A percentile compares a stretch with the other conserved stretches of the same genome.
These are phyloP conservation scores for Crematogaster levior DNA, from an alignment of 2,888 invertebrate species.

Conservation along the genomic window DNA sequence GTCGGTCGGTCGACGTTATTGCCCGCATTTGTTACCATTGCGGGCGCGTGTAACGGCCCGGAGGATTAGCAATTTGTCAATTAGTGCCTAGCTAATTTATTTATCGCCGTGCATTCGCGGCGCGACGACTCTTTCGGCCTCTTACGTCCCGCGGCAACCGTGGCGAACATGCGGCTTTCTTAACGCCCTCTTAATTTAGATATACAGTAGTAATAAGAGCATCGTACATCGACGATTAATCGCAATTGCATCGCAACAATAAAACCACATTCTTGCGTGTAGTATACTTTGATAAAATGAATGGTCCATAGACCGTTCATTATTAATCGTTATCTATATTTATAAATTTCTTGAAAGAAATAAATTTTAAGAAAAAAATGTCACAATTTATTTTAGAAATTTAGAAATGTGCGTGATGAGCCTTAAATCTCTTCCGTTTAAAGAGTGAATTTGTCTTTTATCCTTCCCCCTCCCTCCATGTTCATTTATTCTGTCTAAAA, in stretches of 20 bases:
- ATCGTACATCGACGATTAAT: slow-evolving; percentile 22
- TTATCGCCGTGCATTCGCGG: slow-evolving; percentile 71
- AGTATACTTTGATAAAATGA: background rate
- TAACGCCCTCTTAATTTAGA: slow-evolving; percentile 66
- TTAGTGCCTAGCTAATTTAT: slow-evolving; percentile 81
- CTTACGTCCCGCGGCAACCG: slow-evolving; percentile 29
- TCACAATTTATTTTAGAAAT: too few species aligned
- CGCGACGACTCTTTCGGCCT: slow-evolving; percentile 62
- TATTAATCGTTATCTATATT: background rate
- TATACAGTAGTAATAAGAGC: slow-evolving; percentile 63
- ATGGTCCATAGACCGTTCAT: background rate
- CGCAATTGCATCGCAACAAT: background rate
- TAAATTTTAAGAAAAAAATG: background rate
- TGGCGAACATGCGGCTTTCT: slow-evolving; percentile 18
- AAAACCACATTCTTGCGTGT: background rate
- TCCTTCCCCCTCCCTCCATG: background rate
- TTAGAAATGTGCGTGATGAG: too few species aligned
- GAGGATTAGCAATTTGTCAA: slow-evolving; percentile 83
- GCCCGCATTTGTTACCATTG: slow-evolving; percentile 78
- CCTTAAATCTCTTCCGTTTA: background rate
- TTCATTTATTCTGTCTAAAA: background rate
- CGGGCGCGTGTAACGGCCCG: slow-evolving; percentile 67
- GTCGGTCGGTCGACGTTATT: slow-evolving; percentile 72
- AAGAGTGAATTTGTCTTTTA: background rate
- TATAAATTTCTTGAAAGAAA: background rate